A percentile compares a stretch with the other conserved stretches of the same genome.
Evolutionary conservation across 2,113 vertebrate genomes (phyloP).

Genomic region (Ursus arctos): DNA sequence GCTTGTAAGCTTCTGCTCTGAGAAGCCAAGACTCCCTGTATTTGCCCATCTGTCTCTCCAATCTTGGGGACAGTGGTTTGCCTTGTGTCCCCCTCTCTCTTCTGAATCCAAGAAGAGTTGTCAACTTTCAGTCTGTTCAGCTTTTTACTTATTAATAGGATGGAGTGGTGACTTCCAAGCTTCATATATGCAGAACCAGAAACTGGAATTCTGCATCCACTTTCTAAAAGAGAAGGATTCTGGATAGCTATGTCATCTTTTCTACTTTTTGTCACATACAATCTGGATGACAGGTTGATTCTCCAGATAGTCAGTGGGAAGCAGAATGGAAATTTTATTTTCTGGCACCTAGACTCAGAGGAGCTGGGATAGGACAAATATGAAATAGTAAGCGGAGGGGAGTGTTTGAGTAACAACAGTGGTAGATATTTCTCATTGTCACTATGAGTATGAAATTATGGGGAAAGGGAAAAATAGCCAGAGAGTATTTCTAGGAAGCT

Average conservation of each 20-base stretch:
- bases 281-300: not conserved
- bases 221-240: not conserved
- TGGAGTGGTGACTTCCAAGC: not conserved
- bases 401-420: not conserved
- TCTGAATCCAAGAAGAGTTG: not conserved
- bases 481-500: not conserved
- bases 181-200: not conserved
- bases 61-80: no score
- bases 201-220: not conserved
- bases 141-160: not conserved
- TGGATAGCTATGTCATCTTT: not conserved
- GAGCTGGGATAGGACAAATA: not conserved
- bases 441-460: not conserved
- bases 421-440: not conserved
- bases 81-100: not conserved
- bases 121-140: not conserved
- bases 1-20: not conserved
- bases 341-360: not conserved
- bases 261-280: not conserved
- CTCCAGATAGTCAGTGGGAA: not conserved
- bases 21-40: not conserved
- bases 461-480: not conserved
- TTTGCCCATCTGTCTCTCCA: not conserved
- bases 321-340: not conserved
- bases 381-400: not conserved